Percentiles rank a stretch among this genome's conserved stretches.
Conservation (phyloP, 1,140 invertebrate genomes). For the Rhyacophila brunnea region DNA sequence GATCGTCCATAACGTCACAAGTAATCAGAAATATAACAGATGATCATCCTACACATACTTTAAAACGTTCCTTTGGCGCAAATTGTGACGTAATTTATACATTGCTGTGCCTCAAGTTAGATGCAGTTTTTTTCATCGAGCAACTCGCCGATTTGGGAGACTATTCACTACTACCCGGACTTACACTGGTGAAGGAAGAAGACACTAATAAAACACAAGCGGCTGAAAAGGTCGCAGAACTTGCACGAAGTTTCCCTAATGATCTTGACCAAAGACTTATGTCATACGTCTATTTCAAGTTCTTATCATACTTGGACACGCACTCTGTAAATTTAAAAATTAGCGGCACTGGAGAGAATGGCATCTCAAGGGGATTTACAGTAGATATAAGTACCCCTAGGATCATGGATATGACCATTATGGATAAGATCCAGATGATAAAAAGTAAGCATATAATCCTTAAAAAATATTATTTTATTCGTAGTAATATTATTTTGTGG, state of each 20-base stretch:
- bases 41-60: background rate
- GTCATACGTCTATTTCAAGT: constrained; percentile 53
- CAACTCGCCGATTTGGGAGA: constrained; percentile 54
- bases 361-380: too few relatives aligned
- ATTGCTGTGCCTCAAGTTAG: constrained; percentile 74
- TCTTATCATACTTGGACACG: constrained; percentile 55
- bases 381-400: background rate
- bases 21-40: too few relatives aligned
- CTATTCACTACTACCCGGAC: constrained; percentile 60
- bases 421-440: too few relatives aligned
- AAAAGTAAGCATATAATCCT: too few relatives aligned
- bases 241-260: constrained; percentile 72
- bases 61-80: constrained; percentile 14
- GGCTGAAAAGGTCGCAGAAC: constrained; percentile 66
- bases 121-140: constrained; percentile 72
- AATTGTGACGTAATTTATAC: constrained; percentile 42
- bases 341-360: background rate
- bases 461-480: too few relatives aligned
- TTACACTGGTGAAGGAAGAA: constrained; percentile 69
- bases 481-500: too few relatives aligned
- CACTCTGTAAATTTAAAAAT: constrained; percentile 69
- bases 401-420: too few relatives aligned
- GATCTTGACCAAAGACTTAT: constrained; percentile 75
- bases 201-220: constrained; percentile 55
- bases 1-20: too few relatives aligned